Evolutionary conservation across 2,888 invertebrate genomes (phyloP).

Genomic region (Ariolimax columbianus): DNA sequence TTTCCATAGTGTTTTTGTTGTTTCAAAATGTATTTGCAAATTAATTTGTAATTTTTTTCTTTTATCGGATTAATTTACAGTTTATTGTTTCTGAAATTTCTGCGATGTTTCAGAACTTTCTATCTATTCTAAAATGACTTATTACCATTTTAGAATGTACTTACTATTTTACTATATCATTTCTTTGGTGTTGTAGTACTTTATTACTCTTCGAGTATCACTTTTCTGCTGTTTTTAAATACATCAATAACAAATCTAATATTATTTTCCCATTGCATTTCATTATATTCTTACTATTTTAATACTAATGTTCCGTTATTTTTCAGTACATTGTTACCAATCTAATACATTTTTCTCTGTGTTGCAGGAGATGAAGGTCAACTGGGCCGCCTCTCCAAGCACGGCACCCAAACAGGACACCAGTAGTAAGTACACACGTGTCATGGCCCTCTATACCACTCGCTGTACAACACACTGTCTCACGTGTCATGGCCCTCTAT

Average conservation of each 20-base stretch:
- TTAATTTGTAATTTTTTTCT: too few species aligned
- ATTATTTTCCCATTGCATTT: not conserved
- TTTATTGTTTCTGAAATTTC: too few species aligned
- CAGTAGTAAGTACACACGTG: constrained; percentile 83
- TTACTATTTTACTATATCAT: too few species aligned
- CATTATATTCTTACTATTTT: not conserved
- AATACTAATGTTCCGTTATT: not conserved
- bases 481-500: too few species aligned
- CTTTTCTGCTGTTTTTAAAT: too few species aligned
- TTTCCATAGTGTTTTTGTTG: too few species aligned
- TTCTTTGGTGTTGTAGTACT: not conserved
- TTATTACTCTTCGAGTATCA: not conserved
- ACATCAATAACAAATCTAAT: not conserved
- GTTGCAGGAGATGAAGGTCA: constrained; percentile 96
- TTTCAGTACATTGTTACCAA: not conserved
- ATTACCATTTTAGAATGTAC: too few species aligned
- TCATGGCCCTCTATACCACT: not conserved
- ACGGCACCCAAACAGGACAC: constrained; percentile 87
- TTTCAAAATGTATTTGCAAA: too few species aligned
- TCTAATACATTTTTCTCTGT: not conserved
- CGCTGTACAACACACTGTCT: too few species aligned
- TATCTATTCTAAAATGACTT: too few species aligned
- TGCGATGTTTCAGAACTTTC: too few species aligned
- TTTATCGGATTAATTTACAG: too few species aligned
- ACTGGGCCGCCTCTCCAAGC: constrained; percentile 99